Base-by-base conservation (phyloP, 2,797 vertebrate genomes). In the Geotria australis region DNA sequence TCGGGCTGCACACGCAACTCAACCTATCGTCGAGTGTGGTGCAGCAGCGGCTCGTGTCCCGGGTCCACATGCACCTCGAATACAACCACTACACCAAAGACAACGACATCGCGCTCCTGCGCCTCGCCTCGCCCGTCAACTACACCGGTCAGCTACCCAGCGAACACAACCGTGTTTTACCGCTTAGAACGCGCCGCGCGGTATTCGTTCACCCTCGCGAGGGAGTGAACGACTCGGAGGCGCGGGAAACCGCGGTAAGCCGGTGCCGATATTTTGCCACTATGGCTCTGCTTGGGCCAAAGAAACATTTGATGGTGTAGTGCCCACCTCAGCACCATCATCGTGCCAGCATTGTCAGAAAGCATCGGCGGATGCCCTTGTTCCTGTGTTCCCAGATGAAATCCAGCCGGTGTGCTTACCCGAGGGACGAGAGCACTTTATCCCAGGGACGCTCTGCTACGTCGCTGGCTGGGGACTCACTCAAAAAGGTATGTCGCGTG, bases 401-500 rank as follows among this genome's bases (percentile, higher is more conserved):
- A 70, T 94, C 63, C 78, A 82, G 64, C 79, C 88, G 1, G 67
- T 85, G 60, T 95, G 88, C 66, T 70, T 94, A 51, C 78, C 83
- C 11, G 69, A 73, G 60, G 59, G 66, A 46, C 69, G 65, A 8
- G 70, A 77, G 49, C 58, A 65, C 3, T 68, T 80, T 63, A 47
- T 70, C 57, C 65, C 70, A 56, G 85, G 78, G 68, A 75, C 46
- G 9, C 70, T 61, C 7, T 89, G 84, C 64, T 74, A 68, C 24
- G 79, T 89, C 47, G 73, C 82, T 61, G 88, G 86, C 8, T 96
- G 88, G 88, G 88, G 88, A 10, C 8, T 0, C 2, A 9, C 67
- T 7, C 2, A 1, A 8, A 48, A 73, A 81, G 85, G 85, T 56
- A 61, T 71, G 60, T 57, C 58, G n/a, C 12, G 2, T 58, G 47